Percentiles rank a stretch among this genome's conserved stretches.
phyloP scores from a whole-genome alignment of 2,113 vertebrate genomes.

The Lepus americanus region DNA sequence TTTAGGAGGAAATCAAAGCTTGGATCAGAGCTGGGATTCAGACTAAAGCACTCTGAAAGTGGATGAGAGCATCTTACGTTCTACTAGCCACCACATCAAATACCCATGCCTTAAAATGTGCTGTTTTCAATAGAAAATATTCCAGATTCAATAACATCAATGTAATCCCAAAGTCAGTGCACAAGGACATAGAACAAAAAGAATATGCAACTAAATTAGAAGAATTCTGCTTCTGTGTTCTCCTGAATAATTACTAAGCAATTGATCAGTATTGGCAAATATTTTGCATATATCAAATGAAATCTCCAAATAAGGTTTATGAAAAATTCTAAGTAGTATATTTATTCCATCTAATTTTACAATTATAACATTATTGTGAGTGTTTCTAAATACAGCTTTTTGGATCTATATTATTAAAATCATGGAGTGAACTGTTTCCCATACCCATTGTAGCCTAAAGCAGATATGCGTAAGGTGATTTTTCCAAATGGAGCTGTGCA shows the following conservation, averaged over 20 bases:
- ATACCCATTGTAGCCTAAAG: slow-evolving; percentile 49
- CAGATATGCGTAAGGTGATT: background rate
- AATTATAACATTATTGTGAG: slow-evolving; percentile 57
- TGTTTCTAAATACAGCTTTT: slow-evolving; percentile 69
- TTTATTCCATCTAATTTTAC: slow-evolving; percentile 18
- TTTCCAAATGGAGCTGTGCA: slow-evolving; percentile 48
- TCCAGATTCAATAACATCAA: background rate
- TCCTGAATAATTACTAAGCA: background rate
- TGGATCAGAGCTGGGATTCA: no score
- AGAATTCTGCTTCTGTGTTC: background rate
- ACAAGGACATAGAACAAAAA: background rate
- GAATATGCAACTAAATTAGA: background rate
- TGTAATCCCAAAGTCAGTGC: background rate
- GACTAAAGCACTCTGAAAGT: no score
- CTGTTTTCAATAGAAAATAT: background rate
- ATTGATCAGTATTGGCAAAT: slow-evolving; percentile 55
- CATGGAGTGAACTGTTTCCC: slow-evolving; percentile 50
- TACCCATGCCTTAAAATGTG: no score
- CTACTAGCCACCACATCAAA: no score
- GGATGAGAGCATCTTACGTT: no score
- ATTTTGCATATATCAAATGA: slow-evolving; percentile 53
- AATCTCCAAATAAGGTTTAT: background rate
- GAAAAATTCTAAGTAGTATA: slow-evolving; percentile 27
- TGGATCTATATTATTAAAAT: slow-evolving; percentile 40
- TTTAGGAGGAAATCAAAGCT: no score